Evolutionary conservation across 2,113 vertebrate genomes (phyloP).

Genomic region (Hydropotes inermis): DNA sequence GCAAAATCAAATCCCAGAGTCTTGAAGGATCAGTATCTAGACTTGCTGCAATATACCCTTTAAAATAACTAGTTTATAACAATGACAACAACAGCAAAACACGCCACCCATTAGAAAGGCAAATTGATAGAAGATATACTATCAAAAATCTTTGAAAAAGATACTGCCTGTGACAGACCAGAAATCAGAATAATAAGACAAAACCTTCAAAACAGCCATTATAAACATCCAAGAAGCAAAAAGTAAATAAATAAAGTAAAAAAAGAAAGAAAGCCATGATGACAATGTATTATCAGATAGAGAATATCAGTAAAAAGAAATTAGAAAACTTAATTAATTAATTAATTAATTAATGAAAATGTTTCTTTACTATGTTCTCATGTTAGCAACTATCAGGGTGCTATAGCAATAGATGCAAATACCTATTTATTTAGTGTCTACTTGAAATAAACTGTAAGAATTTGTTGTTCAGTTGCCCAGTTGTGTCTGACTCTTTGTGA

Average conservation of each 20-base stretch:
- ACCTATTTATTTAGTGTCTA: not conserved
- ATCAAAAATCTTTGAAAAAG: too few relatives aligned
- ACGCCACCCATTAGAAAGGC: not conserved
- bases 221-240: not conserved
- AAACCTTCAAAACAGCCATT: not conserved
- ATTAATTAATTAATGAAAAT: not conserved
- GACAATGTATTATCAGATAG: not conserved
- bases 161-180: not conserved
- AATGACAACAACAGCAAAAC: not conserved
- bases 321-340: not conserved
- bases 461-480: not conserved
- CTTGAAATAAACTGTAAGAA: not conserved
- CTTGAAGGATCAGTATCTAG: not conserved
- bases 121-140: not conserved
- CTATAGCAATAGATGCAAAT: not conserved
- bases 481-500: not conserved
- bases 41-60: not conserved
- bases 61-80: not conserved
- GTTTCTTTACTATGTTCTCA: not conserved
- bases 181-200: not conserved
- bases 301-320: not conserved
- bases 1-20: not conserved
- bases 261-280: not conserved
- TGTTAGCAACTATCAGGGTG: not conserved
- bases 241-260: not conserved